phyloP scores from a whole-genome alignment of 1,140 invertebrate species.

The Argopecten irradians region DNA sequence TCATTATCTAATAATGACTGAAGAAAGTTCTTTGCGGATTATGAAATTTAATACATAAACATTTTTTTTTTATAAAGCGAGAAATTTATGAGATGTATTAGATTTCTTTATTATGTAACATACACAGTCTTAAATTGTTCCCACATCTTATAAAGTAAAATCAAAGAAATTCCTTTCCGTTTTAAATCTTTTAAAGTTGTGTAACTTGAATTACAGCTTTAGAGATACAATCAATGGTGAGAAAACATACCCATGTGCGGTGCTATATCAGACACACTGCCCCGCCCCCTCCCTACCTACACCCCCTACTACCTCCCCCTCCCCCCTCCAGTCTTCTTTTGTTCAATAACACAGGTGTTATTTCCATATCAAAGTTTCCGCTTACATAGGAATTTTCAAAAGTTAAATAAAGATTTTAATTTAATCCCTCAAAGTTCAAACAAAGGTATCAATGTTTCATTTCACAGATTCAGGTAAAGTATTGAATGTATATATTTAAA shows the following conservation, averaged over 20 bases:
- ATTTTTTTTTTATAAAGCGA: neutral
- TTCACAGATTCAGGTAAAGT: neutral
- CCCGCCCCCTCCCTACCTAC: neutral
- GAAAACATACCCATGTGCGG: neutral
- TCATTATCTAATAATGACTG: neutral
- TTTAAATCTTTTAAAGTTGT: slow-evolving; percentile 6
- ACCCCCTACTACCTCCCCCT: neutral
- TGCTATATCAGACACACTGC: neutral
- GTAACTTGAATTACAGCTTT: slow-evolving; percentile 2
- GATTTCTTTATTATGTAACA: neutral
- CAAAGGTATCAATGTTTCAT: neutral
- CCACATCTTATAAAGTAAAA: neutral
- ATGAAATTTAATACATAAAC: neutral
- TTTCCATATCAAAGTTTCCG: neutral
- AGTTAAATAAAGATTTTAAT: neutral
- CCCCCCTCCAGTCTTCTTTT: neutral
- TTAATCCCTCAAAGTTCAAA: neutral
- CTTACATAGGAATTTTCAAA: slow-evolving; percentile 9
- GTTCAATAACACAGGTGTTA: neutral
- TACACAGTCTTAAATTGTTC: neutral
- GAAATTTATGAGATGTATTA: neutral
- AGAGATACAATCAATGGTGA: neutral
- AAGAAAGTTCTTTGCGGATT: neutral
- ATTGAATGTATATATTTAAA: slow-evolving; percentile 19
- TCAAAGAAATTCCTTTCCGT: slow-evolving; percentile 18